A percentile compares a stretch with the other conserved stretches of the same genome.
Evolutionary conservation across 92 coral and sea anemone genomes (phyloP).

Genomic region (Isaurus tuberculatus): DNA sequence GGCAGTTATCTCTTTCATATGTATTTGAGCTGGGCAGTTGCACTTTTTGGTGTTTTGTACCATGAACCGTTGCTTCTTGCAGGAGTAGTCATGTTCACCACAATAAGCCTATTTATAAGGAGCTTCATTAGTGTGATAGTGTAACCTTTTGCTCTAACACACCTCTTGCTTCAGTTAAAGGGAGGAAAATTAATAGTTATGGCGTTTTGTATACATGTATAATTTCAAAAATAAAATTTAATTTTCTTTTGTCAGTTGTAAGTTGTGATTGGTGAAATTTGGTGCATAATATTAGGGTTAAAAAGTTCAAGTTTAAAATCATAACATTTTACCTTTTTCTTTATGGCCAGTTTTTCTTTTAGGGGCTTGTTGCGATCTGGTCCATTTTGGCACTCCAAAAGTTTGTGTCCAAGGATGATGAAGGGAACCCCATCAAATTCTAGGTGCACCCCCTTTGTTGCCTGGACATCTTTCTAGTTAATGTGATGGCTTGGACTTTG

Average conservation of each 20-base stretch:
- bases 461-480: slow-evolving; percentile 56
- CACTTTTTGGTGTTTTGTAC: slow-evolving; percentile 61
- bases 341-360: slow-evolving; percentile 53
- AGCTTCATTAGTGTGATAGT: slow-evolving; percentile 12
- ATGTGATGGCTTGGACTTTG: slow-evolving; percentile 33
- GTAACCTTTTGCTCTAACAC: slow-evolving; percentile 14
- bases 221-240: slow-evolving; percentile 2
- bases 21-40: slow-evolving; percentile 57
- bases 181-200: background rate
- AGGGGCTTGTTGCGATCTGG: slow-evolving; percentile 63
- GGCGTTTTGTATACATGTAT: background rate
- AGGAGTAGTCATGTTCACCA: slow-evolving; percentile 47
- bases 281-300: background rate
- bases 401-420: slow-evolving; percentile 36
- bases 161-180: background rate
- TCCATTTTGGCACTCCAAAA: slow-evolving; percentile 67
- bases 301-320: background rate
- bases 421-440: slow-evolving; percentile 67
- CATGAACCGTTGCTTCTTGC: slow-evolving; percentile 50
- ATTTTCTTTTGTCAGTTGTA: background rate
- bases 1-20: slow-evolving; percentile 54
- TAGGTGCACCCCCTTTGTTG: slow-evolving; percentile 52
- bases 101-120: slow-evolving; percentile 24
- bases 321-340: slow-evolving; percentile 26
- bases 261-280: background rate